Conservation (phyloP, 2,888 invertebrate species). For the Andrena haemorrhoa region DNA sequence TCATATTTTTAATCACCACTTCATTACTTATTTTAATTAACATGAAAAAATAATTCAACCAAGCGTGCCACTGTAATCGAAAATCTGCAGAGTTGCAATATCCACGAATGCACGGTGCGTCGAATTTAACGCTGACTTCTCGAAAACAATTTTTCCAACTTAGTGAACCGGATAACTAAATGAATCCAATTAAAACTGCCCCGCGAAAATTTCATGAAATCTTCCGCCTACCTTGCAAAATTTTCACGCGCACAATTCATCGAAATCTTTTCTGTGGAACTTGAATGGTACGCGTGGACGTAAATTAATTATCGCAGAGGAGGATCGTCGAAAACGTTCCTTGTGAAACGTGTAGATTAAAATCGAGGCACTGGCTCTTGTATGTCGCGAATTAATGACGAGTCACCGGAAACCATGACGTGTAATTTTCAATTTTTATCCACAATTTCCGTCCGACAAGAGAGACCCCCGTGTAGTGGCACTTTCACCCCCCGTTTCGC, state of each 20-base stretch:
- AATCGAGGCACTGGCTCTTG: background rate
- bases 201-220: constrained; percentile 1
- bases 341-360: background rate
- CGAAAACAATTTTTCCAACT: constrained; percentile 33
- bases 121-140: constrained; percentile 39
- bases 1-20: constrained; percentile 2
- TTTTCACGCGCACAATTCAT: background rate
- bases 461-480: background rate
- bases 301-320: too few species aligned
- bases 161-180: constrained; percentile 37
- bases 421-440: constrained; percentile 37
- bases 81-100: constrained; percentile 24
- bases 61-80: constrained; percentile 11
- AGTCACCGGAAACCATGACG: background rate
- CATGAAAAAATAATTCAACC: background rate
- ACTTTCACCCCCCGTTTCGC: constrained; percentile 29
- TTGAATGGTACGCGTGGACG: too few species aligned
- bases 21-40: background rate
- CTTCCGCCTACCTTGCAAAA: background rate
- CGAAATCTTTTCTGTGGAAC: background rate
- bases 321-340: background rate
- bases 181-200: constrained; percentile 45
- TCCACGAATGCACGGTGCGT: background rate
- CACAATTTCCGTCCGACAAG: constrained; percentile 19
- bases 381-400: background rate